Conservation (phyloP, 2,113 vertebrate species). For the Brevimyrus niger region DNA sequence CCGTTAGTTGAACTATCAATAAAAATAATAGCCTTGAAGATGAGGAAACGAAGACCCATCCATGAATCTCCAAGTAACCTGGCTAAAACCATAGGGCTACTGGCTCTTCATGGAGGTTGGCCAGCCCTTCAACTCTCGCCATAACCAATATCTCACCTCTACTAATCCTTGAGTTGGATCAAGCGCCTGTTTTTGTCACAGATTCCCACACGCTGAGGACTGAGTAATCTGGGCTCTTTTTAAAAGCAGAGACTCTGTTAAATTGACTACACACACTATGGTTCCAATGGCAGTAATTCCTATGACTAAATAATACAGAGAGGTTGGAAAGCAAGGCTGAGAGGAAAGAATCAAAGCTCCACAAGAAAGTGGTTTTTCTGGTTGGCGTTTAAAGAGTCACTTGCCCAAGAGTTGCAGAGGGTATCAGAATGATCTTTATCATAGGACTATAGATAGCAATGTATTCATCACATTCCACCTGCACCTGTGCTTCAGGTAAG, state of each 20-base stretch:
- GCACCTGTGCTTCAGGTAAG: conserved; percentile 29
- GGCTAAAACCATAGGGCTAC: neutral
- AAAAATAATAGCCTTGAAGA: neutral
- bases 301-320: neutral
- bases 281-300: neutral
- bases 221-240: neutral
- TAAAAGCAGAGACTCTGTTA: neutral
- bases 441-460: neutral
- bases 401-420: neutral
- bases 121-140: neutral
- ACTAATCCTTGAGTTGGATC: neutral
- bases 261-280: neutral
- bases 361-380: neutral
- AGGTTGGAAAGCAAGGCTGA: neutral
- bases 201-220: neutral
- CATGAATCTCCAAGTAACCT: neutral
- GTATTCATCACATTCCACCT: conserved; percentile 9
- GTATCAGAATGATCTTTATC: conserved; percentile 16
- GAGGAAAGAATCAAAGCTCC: neutral
- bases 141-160: neutral
- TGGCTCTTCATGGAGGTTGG: neutral
- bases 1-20: neutral
- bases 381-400: neutral
- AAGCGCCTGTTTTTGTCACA: neutral
- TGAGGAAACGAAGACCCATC: neutral